These are phyloP conservation scores for Scarus forsteni DNA, from an alignment of 2,797 vertebrate species.

Conservation along the genomic window DNA sequence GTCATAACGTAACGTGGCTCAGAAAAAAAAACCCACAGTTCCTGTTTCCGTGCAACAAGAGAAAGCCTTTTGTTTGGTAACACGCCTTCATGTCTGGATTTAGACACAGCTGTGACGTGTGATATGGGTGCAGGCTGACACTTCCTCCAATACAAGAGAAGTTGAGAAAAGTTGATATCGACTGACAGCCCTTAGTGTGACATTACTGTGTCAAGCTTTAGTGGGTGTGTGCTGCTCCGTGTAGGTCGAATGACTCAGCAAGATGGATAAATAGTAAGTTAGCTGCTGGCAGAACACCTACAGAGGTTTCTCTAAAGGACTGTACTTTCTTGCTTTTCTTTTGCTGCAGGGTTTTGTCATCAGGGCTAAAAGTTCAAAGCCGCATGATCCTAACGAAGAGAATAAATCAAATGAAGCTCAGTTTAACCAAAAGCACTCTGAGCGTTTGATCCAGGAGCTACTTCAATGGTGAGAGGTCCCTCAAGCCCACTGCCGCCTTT, in stretches of 20 bases:
- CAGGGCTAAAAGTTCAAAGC: not conserved
- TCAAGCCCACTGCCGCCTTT: not conserved
- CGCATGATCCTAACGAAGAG: not conserved
- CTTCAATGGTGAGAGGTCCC: not conserved
- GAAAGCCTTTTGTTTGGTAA: conserved; percentile 28
- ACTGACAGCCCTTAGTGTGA: not conserved
- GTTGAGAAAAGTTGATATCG: conserved; percentile 5
- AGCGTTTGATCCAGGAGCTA: not conserved
- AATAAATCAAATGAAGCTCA: not conserved
- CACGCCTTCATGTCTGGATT: conserved; percentile 25
- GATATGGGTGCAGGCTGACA: not conserved
- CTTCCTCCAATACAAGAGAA: conserved; percentile 21
- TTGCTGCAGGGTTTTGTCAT: conserved; percentile 13
- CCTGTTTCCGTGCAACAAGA: conserved; percentile 39
- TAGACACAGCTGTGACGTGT: conserved; percentile 16
- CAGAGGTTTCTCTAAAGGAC: conserved; percentile 1
- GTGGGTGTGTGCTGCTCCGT: not conserved
- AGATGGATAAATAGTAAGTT: not conserved
- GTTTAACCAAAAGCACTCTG: not conserved
- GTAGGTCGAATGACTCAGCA: conserved; percentile 20
- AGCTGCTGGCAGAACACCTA: conserved; percentile 2
- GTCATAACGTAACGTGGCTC: not conserved
- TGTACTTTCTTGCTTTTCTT: not conserved
- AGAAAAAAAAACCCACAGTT: conserved; percentile 27
- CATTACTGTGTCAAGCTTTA: not conserved